Evolutionary conservation across 1,140 invertebrate species (phyloP), one percentile per base, ranked within the genome.

Genomic region (Asbolus verrucosus): DNA sequence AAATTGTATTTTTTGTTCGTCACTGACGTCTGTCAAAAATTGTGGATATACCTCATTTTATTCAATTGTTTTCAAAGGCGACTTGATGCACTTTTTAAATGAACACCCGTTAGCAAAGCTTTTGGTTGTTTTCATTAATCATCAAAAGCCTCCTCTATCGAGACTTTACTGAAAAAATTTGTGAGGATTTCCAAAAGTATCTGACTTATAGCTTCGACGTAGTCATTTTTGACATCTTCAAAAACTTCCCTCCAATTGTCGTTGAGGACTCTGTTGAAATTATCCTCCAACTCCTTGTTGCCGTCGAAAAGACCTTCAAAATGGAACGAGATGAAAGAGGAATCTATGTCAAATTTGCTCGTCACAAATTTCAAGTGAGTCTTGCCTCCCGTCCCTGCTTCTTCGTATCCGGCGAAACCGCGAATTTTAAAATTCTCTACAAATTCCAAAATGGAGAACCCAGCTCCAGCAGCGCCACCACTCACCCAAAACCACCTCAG

Each of bases 271-370:
- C 9, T 6, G n/a, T 13, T 13, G n/a, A 59, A 3, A 6, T 59
- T 30, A 6, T 18, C 50, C 11, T 6, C 11, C 27, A 59, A n/a
- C 6, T 19, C 0, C 16, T 18, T 21, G 16, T 59, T 24, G 9
- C 50, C 50, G 24, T 59, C 9, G 5, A 59, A 13, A 6, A 21
- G 19, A 59, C 24, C 24, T 4, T 59, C 50, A 59, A 59, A 21
- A 18, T 59, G 2, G 41, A 46, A 11, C 15, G 2, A 8, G 3
- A 46, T 46, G n/a, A 11, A 13, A 3, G n/a, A 9, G 6, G 41
- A 6, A 18, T 46, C 1, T 2, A n/a, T 13, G 13, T 11, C 15
- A 1, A 46, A 1, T 16, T 46, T 15, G 6, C 19, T 11, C 1
- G 15, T 9, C 15, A 19, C 11, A 4, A 14, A n/a, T 6, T 11